A percentile compares a stretch with the other conserved stretches of the same genome.
These are phyloP conservation scores for Ophion costatus DNA, from an alignment of 2,888 invertebrate genomes.

Conservation along the genomic window DNA sequence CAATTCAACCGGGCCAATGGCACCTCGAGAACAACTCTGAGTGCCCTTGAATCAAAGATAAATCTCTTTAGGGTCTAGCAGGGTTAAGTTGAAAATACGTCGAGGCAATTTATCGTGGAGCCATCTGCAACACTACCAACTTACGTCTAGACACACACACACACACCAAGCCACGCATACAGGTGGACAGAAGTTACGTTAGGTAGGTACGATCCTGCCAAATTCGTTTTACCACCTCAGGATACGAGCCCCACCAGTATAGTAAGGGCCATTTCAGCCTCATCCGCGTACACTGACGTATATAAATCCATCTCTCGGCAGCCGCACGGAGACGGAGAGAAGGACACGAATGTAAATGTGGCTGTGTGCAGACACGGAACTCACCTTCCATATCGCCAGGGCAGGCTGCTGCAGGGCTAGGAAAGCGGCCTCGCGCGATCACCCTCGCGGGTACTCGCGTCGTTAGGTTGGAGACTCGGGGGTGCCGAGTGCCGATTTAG, in stretches of 20 bases:
- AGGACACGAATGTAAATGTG: slow-evolving; percentile 26
- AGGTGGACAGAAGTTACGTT: neutral
- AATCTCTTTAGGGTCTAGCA: slow-evolving; percentile 30
- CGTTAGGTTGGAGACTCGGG: slow-evolving; percentile 67
- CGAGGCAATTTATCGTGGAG: slow-evolving; percentile 46
- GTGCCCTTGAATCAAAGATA: slow-evolving; percentile 50
- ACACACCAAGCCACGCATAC: neutral
- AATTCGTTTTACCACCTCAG: slow-evolving; percentile 61
- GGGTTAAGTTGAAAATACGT: slow-evolving; percentile 34
- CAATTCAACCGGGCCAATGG: neutral
- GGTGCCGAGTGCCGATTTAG: slow-evolving; percentile 79
- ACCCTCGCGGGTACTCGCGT: slow-evolving; percentile 60
- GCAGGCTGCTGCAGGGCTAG: slow-evolving; percentile 36
- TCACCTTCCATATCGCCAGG: slow-evolving; percentile 53
- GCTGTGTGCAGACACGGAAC: slow-evolving; percentile 40
- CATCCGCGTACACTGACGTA: slow-evolving; percentile 4
- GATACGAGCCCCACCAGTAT: slow-evolving; percentile 52
- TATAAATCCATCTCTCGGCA: slow-evolving; percentile 30
- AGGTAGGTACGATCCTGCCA: slow-evolving; percentile 32
- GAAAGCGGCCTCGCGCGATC: slow-evolving; percentile 37
- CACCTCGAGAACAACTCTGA: slow-evolving; percentile 9
- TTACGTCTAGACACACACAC: neutral
- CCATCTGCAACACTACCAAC: slow-evolving; percentile 53
- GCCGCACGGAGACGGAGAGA: slow-evolving; percentile 3
- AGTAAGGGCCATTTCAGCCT: slow-evolving; percentile 44